phyloP scores from a whole-genome alignment of 2,888 invertebrate species.

The Nomada ruficornis region DNA sequence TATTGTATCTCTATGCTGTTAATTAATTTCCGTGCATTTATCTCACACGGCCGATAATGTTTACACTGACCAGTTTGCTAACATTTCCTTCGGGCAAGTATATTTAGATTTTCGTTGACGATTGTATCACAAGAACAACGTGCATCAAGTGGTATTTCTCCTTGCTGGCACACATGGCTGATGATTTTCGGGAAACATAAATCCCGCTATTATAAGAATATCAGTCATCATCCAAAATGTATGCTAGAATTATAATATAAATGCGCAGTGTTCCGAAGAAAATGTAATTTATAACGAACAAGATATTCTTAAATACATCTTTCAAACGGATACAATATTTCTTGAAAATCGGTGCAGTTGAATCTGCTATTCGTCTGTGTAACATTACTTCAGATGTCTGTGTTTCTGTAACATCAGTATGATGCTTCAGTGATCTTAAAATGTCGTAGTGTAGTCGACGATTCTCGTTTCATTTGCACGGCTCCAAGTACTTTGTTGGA shows the following conservation, averaged over 20 bases:
- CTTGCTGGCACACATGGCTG: constrained; percentile 19
- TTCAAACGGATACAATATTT: background rate
- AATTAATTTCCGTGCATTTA: constrained; percentile 32
- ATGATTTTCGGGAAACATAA: background rate
- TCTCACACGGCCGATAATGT: constrained; percentile 28
- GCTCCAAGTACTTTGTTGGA: constrained; percentile 36
- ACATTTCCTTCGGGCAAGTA: constrained; percentile 45
- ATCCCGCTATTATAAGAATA: constrained; percentile 44
- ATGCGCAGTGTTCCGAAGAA: too few species aligned
- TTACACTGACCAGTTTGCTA: constrained; percentile 53
- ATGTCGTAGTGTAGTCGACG: constrained; percentile 4
- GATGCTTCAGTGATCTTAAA: constrained; percentile 29
- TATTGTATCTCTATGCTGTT: background rate
- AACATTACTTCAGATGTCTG: background rate
- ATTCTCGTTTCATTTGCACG: constrained; percentile 41
- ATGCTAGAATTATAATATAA: background rate
- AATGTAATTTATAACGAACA: too few species aligned
- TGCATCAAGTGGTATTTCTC: constrained; percentile 11
- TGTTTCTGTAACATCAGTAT: background rate
- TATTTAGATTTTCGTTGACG: constrained; percentile 53
- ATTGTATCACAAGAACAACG: constrained; percentile 28
- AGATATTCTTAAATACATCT: background rate
- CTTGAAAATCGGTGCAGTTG: too few species aligned
- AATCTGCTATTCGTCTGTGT: too few species aligned
- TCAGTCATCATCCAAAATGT: constrained; percentile 15